phyloP scores from a whole-genome alignment of 2,888 invertebrate genomes.

The Drosophila limbata region DNA sequence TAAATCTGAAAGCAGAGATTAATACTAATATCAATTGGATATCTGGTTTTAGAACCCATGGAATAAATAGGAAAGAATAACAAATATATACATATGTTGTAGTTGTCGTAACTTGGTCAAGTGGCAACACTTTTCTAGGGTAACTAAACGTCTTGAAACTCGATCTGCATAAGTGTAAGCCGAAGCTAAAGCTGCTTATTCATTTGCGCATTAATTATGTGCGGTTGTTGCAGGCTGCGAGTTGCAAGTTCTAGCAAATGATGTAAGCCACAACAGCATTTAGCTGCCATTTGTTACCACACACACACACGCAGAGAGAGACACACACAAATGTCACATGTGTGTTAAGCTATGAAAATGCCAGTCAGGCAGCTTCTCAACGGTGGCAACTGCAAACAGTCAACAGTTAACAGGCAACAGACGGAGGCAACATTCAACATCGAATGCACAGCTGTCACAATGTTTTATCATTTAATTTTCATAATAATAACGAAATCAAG shows the following conservation, averaged over 20 bases:
- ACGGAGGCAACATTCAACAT: slow-evolving; percentile 24
- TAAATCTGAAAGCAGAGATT: neutral
- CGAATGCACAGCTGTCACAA: slow-evolving; percentile 75
- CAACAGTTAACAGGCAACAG: slow-evolving; percentile 8
- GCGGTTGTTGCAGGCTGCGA: slow-evolving; percentile 36
- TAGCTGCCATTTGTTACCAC: slow-evolving; percentile 75
- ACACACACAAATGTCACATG: slow-evolving; percentile 41
- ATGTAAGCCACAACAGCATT: slow-evolving; percentile 46
- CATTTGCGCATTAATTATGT: slow-evolving; percentile 64
- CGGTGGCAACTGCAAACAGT: slow-evolving; percentile 9
- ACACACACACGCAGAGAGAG: slow-evolving; percentile 7
- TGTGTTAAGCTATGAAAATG: slow-evolving; percentile 62
- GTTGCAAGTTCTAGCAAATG: slow-evolving; percentile 59
- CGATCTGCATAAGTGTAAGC: neutral
- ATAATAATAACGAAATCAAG: slow-evolving; percentile 80
- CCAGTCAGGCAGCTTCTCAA: slow-evolving; percentile 51
- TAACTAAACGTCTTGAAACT: slow-evolving; percentile 29
- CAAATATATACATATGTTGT: neutral
- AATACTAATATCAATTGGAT: too few relatives aligned
- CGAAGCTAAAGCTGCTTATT: slow-evolving; percentile 14
- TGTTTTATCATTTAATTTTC: slow-evolving; percentile 81
- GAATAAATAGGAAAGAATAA: too few relatives aligned
- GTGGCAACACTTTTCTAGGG: slow-evolving; percentile 30
- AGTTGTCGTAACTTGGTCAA: slow-evolving; percentile 10
- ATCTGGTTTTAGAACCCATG: too few relatives aligned